These are phyloP conservation scores for Limnephilus marmoratus DNA, from an alignment of 2,888 invertebrate genomes.

Conservation along the genomic window DNA sequence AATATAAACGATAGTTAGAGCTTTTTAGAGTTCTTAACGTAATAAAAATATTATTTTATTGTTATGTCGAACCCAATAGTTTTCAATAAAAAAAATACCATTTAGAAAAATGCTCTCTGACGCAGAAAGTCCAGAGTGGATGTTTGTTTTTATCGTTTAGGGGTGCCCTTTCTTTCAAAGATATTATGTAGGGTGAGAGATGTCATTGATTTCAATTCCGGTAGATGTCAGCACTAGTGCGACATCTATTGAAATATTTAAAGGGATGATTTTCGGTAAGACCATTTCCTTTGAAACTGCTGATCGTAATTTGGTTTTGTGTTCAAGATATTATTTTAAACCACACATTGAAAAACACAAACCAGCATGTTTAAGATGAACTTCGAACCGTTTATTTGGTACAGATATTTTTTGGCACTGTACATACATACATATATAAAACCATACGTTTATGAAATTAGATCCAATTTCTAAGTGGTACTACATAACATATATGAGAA, in stretches of 20 bases:
- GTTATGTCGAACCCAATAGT: constrained; percentile 6
- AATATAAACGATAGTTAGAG: not conserved
- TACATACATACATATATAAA: too few relatives aligned
- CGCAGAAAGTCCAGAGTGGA: not conserved
- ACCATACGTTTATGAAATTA: too few relatives aligned
- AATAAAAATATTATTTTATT: constrained; percentile 38
- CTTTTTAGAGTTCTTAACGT: not conserved
- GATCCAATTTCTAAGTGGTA: too few relatives aligned
- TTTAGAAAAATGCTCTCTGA: not conserved
- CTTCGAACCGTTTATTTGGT: too few relatives aligned
- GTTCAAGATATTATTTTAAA: not conserved
- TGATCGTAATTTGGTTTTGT: not conserved
- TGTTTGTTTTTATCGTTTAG: not conserved
- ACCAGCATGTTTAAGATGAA: not conserved
- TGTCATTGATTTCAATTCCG: not conserved
- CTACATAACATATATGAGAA: too few relatives aligned
- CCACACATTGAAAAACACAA: not conserved
- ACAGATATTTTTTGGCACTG: too few relatives aligned
- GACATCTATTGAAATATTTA: not conserved
- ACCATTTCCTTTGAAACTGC: not conserved
- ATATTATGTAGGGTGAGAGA: not conserved
- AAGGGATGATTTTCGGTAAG: not conserved
- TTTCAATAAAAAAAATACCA: constrained; percentile 16
- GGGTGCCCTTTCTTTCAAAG: not conserved
- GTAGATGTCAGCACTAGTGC: not conserved